Base-by-base conservation (phyloP, 2,888 invertebrate species). In the Harpalus rubripes region DNA sequence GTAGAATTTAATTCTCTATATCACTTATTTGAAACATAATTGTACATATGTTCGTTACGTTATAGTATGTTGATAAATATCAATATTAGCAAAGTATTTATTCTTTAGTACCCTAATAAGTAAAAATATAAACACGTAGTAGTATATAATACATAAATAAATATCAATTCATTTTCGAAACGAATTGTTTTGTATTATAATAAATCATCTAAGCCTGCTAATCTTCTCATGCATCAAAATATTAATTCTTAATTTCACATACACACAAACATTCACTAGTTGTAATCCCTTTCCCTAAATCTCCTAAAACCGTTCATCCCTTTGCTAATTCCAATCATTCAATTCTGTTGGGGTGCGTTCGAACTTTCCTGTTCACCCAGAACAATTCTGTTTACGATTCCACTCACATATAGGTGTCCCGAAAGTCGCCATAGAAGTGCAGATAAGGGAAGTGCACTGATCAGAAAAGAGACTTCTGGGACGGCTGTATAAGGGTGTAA, bases 221-320 rank as follows among this genome's bases (percentile, higher is more conserved):
- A 86, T 87, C 76, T 10, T 18, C 39, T 44, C 26, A 76, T 76
- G n/a, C 76, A 44, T 56, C 76, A 76, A 76, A 76, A 76, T 52
- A 76, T 76, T 52, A 7, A 41, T 76, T 76, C 79, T 32, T 79
- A 79, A 79, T 79, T 63, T 63, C 63, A 58, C 61, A 61, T 59
- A 72, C 15, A 83, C 58, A 72, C 15, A 83, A 76, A 61, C 61
- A 76, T 39, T 22, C 16, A 84, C 52, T 78, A 84, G 41, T 41
- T 84, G 84, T 84, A 84, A 84, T 84, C 84, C 78, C 83, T 84
- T 84, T 78, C 52, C 44, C 63, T 76, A 84, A 84, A 84, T 84
- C 84, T 56, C 63, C 56, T 84, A 84, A 84, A 84, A 84, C 65
- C 84, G 76, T 83, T 83, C 76, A 83, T 83, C 83, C 83, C 76